phyloP scores from a whole-genome alignment of 2,888 invertebrate genomes.

The Callosobruchus maculatus region DNA sequence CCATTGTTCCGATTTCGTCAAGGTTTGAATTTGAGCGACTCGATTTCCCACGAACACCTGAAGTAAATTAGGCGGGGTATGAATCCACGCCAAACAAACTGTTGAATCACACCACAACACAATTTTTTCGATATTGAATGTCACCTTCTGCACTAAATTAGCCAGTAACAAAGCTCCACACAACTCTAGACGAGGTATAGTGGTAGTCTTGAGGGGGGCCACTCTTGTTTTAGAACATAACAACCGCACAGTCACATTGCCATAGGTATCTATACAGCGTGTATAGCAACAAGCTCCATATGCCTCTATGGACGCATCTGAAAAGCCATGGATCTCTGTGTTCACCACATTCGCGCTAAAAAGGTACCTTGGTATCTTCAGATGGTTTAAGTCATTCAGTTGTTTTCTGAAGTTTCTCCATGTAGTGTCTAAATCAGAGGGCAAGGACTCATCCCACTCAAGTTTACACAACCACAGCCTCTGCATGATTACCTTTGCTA shows the following conservation, averaged over 20 bases:
- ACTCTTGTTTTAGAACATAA: background rate
- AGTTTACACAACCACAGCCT: too few species aligned
- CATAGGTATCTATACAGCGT: background rate
- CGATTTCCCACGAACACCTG: slow-evolving; percentile 5
- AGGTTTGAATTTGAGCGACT: slow-evolving; percentile 2
- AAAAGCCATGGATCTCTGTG: too few species aligned
- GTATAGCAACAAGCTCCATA: too few species aligned
- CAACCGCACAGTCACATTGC: background rate
- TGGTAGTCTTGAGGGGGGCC: slow-evolving; percentile 4
- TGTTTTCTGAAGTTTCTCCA: too few species aligned
- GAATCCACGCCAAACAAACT: background rate
- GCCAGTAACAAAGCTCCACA: slow-evolving; percentile 6
- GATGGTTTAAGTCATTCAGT: too few species aligned
- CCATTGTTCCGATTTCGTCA: too few species aligned
- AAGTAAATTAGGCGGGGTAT: slow-evolving; percentile 1
- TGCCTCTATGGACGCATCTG: too few species aligned
- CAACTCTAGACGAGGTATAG: slow-evolving; percentile 6
- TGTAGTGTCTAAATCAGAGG: too few species aligned
- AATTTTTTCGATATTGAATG: background rate
- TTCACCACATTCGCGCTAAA: too few species aligned
- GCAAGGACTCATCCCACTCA: too few species aligned
- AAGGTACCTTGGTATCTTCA: too few species aligned
- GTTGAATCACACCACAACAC: slow-evolving; percentile 4
- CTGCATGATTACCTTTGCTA: too few species aligned
- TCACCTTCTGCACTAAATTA: slow-evolving; percentile 2